These are phyloP conservation scores for Eupithecia insigniata DNA, from an alignment of 2,888 invertebrate genomes.

Conservation along the genomic window DNA sequence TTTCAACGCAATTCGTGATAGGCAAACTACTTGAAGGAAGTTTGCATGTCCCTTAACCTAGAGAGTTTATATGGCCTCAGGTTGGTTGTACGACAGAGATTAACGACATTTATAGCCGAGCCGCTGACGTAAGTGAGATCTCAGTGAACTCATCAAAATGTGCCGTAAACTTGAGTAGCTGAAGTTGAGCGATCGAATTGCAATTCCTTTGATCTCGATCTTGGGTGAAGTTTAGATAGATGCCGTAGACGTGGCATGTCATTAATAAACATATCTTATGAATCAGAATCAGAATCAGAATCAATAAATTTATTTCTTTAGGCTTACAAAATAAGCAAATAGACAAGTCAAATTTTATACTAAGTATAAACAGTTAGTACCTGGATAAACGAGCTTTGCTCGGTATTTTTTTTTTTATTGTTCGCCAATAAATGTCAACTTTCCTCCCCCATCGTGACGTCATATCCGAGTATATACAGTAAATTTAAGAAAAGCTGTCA, in stretches of 20 bases:
- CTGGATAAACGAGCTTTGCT: no score
- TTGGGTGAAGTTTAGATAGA: not conserved
- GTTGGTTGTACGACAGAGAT: conserved; percentile 3
- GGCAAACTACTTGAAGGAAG: not conserved
- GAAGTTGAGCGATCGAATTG: conserved; percentile 1
- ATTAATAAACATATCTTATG: no score
- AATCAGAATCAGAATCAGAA: no score
- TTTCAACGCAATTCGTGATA: not conserved
- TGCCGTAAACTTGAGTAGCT: conserved; percentile 11
- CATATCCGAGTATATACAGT: no score
- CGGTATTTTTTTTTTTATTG: no score
- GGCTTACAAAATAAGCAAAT: no score
- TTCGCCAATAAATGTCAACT: no score
- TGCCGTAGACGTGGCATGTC: not conserved
- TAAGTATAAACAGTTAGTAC: no score
- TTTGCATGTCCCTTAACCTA: conserved; percentile 1
- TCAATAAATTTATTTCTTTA: no score
- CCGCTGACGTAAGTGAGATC: conserved; percentile 3
- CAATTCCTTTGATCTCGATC: not conserved
- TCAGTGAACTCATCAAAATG: conserved; percentile 13
- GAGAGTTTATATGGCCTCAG: conserved; percentile 2
- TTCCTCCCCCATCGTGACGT: no score
- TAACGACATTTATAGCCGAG: conserved; percentile 5
- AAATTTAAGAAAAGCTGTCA: no score
- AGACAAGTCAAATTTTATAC: no score